Evolutionary conservation across 2,888 invertebrate genomes (phyloP), one percentile per base, ranked within the genome.

Genomic region (Allophyes oxyacanthae): DNA sequence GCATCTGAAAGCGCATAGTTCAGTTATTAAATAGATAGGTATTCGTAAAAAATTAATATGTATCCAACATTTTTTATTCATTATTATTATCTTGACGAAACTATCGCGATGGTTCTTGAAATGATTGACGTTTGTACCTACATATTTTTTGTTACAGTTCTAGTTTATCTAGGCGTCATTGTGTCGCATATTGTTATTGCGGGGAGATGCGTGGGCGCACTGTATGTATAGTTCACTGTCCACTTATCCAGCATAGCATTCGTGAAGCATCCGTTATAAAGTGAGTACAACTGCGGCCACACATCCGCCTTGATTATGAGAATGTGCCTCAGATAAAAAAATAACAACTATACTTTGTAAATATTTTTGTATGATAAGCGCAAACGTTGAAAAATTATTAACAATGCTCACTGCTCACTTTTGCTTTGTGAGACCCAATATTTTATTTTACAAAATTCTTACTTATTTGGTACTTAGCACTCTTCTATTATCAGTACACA

Each of bases 211-310:
- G 75, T 75, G 58, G 75, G 75, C 65, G 71, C 62, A 64, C 46
- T 55, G 62, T 61, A 74, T 79, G 75, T 61, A 74, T 79, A 75
- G 91, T 90, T 90, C 91, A 90, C 77, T 89, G 90, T 77, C 88
- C 90, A 89, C 74, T 88, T 90, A 90, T 89, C 89, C 88, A 79
- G 67, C 75, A 81, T 77, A 56, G 78, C 86, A 85, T 81, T 84
- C 77, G 65, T 72, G 72, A 78, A 78, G 79, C 83, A 86, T 91
- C 92, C 91, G 88, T 70, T 83, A 57, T 56, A 63, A 66, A 64
- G 74, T 74, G 75, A 77, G 75, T 65, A 65, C 57, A 70, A 64
- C 74, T 68, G 66, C 63, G 70, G 76, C 65, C 86, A 84, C 86
- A 86, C 92, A 92, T 92, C 92, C 92, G 91, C 78, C 75, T 69